Base-by-base conservation (phyloP, 2,888 invertebrate genomes). In the Brachyptera risi region DNA sequence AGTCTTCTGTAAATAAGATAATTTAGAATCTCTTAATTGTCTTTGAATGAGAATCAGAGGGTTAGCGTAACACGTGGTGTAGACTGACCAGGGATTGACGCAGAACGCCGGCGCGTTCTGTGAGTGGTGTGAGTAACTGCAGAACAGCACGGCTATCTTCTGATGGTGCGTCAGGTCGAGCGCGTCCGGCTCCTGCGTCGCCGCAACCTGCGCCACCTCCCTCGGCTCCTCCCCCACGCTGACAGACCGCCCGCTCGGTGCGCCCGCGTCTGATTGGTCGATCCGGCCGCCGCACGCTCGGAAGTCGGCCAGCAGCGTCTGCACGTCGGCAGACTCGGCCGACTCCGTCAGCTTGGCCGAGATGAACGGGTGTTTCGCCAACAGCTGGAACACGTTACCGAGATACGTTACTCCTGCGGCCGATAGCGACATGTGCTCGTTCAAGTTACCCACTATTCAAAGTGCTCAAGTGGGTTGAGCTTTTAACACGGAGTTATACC, bases 31-130 rank as follows among this genome's bases (percentile, higher is more conserved):
- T n/a, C n/a, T n/a, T n/a, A n/a, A n/a, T n/a, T n/a, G n/a, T n/a
- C n/a, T n/a, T n/a, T n/a, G n/a, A n/a, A n/a, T n/a, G n/a, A n/a
- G n/a, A n/a, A n/a, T n/a, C n/a, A n/a, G n/a, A n/a, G n/a, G n/a
- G n/a, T n/a, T n/a, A n/a, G n/a, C n/a, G n/a, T n/a, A n/a, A n/a
- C n/a, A n/a, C n/a, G n/a, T n/a, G n/a, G n/a, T 47, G 24, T 2
- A 1, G 24, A 72, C 80, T 77, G 71, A 88, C 90, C 92, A 91
- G 0, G 95, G 95, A 71, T 90, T 88, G 0, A 94, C 91, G 73
- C 96, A 96, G 72, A 92, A 94, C 61, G 88, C 87, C 0, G 93
- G 92, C 1, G 90, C 86, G 70, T 92, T 90, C 27, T 83, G 79
- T 0, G 88, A 88, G 69, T 81, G 81, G 63, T 82, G 82, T 65